A percentile compares a stretch with the other conserved stretches of the same genome.
These are phyloP conservation scores for Machimus atricapillus DNA, from an alignment of 2,888 invertebrate genomes.

Conservation along the genomic window DNA sequence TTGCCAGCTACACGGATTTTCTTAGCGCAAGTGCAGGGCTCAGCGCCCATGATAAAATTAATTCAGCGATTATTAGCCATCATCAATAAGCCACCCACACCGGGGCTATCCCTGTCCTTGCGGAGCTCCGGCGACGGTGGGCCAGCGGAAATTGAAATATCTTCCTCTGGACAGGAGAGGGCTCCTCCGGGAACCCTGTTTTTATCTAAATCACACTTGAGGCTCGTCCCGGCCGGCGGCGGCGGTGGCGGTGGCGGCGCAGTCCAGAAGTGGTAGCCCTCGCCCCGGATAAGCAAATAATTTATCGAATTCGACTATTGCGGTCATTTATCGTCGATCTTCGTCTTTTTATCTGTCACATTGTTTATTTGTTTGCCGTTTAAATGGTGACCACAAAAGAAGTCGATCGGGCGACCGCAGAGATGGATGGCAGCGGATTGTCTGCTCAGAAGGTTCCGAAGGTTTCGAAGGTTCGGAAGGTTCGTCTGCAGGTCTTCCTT, in stretches of 20 bases:
- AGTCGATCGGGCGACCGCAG: conserved; percentile 7
- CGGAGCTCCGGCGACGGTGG: not conserved
- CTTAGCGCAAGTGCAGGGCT: conserved; percentile 3
- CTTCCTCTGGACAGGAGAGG: not conserved
- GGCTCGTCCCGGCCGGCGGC: not conserved
- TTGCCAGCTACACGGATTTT: conserved; percentile 18
- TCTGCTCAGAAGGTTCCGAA: not conserved
- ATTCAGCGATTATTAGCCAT: conserved; percentile 37
- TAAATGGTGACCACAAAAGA: conserved; percentile 37
- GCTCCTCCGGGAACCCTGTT: not conserved
- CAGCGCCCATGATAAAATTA: conserved; percentile 34
- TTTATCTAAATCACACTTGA: conserved; percentile 34
- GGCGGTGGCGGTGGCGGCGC: too few relatives aligned
- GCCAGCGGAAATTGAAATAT: conserved; percentile 30
- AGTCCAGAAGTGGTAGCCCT: not conserved
- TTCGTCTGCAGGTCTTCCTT: not conserved
- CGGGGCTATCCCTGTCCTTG: not conserved
- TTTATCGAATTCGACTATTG: conserved; percentile 34
- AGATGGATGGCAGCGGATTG: conserved; percentile 15
- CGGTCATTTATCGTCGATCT: conserved; percentile 27
- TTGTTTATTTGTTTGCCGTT: conserved; percentile 30
- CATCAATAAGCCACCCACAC: conserved; percentile 38
- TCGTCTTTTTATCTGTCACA: conserved; percentile 34
- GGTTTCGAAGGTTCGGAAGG: not conserved
- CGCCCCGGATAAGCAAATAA: conserved; percentile 28